phyloP scores from a whole-genome alignment of 1,140 invertebrate species.

The Berghia stephanieae region DNA sequence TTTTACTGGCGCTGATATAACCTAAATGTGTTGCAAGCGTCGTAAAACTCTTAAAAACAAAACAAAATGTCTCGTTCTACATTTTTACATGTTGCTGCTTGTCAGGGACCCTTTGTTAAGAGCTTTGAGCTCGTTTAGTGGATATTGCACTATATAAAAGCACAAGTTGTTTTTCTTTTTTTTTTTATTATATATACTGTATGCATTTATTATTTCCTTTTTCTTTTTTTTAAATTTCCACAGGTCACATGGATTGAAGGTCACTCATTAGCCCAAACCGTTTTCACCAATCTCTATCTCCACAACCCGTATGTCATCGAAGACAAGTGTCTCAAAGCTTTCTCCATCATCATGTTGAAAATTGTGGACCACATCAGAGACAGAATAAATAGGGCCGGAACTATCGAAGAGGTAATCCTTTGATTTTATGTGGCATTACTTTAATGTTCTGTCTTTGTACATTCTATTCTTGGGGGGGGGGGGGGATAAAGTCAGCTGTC shows the following conservation, averaged over 20 bases:
- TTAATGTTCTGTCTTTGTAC: too few species aligned
- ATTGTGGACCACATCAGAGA: constrained; percentile 90
- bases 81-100: too few species aligned
- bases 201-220: background rate
- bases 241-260: constrained; percentile 70
- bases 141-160: too few species aligned
- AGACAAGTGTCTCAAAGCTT: constrained; percentile 85
- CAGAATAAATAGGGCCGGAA: constrained; percentile 78
- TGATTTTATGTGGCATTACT: too few species aligned
- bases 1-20: too few species aligned
- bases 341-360: constrained; percentile 89
- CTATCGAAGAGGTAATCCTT: constrained; percentile 71
- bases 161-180: background rate
- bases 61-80: background rate
- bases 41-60: too few species aligned
- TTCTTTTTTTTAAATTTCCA: background rate
- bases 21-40: too few species aligned
- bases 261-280: constrained; percentile 90
- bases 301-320: constrained; percentile 88
- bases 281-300: constrained; percentile 95
- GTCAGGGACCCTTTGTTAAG: too few species aligned
- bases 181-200: background rate
- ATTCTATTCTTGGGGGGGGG: too few species aligned
- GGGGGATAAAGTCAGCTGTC: too few species aligned
- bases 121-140: too few species aligned